phyloP scores from a whole-genome alignment of 2,113 vertebrate genomes.

The Ascaphus truei region DNA sequence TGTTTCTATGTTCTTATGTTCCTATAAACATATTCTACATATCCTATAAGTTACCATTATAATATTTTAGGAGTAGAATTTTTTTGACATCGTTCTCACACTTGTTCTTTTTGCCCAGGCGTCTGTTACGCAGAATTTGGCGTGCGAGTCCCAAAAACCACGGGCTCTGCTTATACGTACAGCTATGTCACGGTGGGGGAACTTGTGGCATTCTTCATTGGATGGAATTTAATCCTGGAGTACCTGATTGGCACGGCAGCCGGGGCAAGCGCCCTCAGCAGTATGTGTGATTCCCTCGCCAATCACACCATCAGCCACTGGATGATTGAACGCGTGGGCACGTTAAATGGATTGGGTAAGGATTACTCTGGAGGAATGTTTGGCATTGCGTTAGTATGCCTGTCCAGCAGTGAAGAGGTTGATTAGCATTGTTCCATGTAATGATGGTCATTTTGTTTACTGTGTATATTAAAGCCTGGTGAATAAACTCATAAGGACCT shows the following conservation, averaged over 20 bases:
- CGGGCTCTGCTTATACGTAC: constrained; percentile 96
- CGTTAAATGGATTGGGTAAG: constrained; percentile 85
- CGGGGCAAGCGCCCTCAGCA: constrained; percentile 90
- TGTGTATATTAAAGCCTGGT: neutral
- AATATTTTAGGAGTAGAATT: neutral
- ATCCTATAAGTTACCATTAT: neutral
- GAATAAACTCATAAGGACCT: constrained; percentile 23
- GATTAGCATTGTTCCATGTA: neutral
- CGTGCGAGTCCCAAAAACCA: constrained; percentile 92
- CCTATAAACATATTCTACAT: neutral
- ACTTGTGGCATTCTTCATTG: constrained; percentile 94
- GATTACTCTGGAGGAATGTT: neutral
- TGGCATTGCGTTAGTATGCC: too few relatives aligned
- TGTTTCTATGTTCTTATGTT: neutral
- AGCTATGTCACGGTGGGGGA: constrained; percentile 97
- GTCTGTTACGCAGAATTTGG: constrained; percentile 97
- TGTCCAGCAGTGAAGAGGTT: too few relatives aligned
- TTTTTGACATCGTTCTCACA: neutral
- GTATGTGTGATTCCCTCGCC: constrained; percentile 95
- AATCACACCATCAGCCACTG: constrained; percentile 93
- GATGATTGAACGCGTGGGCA: constrained; percentile 87
- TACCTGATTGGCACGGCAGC: constrained; percentile 95
- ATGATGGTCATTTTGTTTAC: neutral
- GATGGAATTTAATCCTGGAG: constrained; percentile 97
- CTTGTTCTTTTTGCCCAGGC: constrained; percentile 50